Percentiles rank a stretch among this genome's conserved stretches.
Conservation (phyloP, 2,888 invertebrate genomes). For the Campoplex nolae region DNA sequence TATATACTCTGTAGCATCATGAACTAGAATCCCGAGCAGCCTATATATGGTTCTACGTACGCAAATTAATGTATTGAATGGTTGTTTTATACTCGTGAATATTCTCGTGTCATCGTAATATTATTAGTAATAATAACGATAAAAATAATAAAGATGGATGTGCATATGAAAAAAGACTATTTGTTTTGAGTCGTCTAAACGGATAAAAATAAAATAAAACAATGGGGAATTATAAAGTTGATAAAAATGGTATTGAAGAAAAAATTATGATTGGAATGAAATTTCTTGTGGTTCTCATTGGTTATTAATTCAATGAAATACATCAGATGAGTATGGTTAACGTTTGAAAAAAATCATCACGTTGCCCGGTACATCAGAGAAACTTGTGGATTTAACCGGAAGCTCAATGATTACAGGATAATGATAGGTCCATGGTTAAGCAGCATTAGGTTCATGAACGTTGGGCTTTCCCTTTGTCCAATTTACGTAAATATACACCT, state of each 20-base stretch:
- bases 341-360: neutral
- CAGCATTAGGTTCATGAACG: slow-evolving; percentile 19
- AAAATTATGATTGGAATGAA: neutral
- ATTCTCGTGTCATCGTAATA: too few relatives aligned
- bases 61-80: neutral
- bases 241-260: neutral
- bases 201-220: neutral
- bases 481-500: slow-evolving; percentile 35
- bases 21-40: slow-evolving; percentile 26
- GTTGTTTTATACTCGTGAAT: neutral
- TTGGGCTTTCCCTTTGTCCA: slow-evolving; percentile 31
- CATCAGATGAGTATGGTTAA: neutral
- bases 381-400: neutral
- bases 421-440: slow-evolving; percentile 15
- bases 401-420: slow-evolving; percentile 9
- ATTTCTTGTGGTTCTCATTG: neutral
- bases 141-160: neutral
- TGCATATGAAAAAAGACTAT: neutral
- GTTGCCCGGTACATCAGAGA: neutral
- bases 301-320: neutral
- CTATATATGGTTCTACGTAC: neutral
- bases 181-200: neutral
- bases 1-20: slow-evolving; percentile 34
- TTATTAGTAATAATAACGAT: neutral
- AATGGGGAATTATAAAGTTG: neutral